Evolutionary conservation across 1,140 invertebrate genomes (phyloP).

Genomic region (Dysdera silvatica): DNA sequence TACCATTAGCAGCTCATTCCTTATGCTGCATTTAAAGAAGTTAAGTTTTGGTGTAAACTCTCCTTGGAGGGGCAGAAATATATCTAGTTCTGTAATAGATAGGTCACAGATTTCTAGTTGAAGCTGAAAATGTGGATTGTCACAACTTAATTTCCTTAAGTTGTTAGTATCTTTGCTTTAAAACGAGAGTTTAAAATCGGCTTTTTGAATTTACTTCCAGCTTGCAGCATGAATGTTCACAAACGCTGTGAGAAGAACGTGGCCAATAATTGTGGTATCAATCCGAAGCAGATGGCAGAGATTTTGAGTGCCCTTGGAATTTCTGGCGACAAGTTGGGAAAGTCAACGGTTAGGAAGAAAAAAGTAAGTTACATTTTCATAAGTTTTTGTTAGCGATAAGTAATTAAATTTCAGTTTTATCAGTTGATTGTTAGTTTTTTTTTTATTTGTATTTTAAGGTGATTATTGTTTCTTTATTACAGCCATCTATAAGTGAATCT

Average conservation of each 20-base stretch:
- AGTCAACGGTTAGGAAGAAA: slow-evolving; percentile 49
- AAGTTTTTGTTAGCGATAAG: neutral
- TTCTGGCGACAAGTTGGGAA: slow-evolving; percentile 74
- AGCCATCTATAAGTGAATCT: slow-evolving; percentile 44
- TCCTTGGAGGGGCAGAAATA: no score
- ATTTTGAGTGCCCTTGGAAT: slow-evolving; percentile 85
- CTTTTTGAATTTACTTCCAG: slow-evolving; percentile 46
- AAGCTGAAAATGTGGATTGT: neutral
- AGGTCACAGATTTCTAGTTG: no score
- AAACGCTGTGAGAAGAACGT: slow-evolving; percentile 98
- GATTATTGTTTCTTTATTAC: neutral
- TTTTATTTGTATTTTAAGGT: neutral
- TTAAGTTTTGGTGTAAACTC: no score
- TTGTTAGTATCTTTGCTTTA: no score
- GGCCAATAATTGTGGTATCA: slow-evolving; percentile 97
- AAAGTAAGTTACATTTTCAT: slow-evolving; percentile 48
- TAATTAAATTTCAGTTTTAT: no score
- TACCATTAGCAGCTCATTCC: no score
- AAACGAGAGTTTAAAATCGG: neutral
- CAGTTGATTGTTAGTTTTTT: neutral
- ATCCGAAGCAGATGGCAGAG: slow-evolving; percentile 91
- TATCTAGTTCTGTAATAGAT: no score
- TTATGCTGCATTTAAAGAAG: no score
- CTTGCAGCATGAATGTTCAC: slow-evolving; percentile 96
- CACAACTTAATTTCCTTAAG: neutral